A percentile compares a stretch with the other conserved stretches of the same genome.
Conservation (phyloP, 1,140 invertebrate genomes). For the Drosophila arizonae region DNA sequence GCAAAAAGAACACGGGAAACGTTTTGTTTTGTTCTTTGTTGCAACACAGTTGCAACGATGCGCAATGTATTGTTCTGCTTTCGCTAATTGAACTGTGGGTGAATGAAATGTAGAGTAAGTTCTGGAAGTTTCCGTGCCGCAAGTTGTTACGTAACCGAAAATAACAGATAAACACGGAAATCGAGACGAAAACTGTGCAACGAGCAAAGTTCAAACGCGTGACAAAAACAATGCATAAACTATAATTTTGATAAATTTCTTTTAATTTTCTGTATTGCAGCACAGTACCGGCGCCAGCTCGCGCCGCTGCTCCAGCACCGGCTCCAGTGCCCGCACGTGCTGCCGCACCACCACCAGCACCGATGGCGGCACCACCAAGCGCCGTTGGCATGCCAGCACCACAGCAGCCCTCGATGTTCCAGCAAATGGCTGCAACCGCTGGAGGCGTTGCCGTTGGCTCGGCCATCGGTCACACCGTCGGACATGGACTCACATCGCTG, state of each 20-base stretch:
- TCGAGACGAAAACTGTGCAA: conserved; percentile 29
- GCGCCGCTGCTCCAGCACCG: conserved; percentile 24
- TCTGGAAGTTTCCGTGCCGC: conserved; percentile 40
- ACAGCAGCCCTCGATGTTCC: conserved; percentile 82
- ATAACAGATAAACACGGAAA: conserved; percentile 39
- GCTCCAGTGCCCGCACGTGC: conserved; percentile 76
- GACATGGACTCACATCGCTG: conserved; percentile 92
- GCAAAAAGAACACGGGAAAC: conserved; percentile 2
- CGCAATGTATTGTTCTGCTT: background rate
- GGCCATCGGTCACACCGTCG: conserved; percentile 93
- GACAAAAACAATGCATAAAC: conserved; percentile 19
- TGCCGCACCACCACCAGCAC: conserved; percentile 68
- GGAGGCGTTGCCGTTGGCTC: conserved; percentile 95
- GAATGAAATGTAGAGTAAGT: background rate
- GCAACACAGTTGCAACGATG: background rate
- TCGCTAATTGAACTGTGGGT: background rate
- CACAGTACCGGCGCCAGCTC: conserved; percentile 46
- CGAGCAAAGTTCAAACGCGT: conserved; percentile 43
- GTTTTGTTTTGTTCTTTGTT: background rate
- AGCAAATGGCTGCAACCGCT: conserved; percentile 94
- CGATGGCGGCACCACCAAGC: conserved; percentile 67
- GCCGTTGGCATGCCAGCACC: conserved; percentile 77
- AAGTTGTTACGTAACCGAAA: conserved; percentile 66
- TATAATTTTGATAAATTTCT: background rate
- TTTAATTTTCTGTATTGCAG: conserved; percentile 33